phyloP scores from a whole-genome alignment of 2,113 vertebrate species.

The Brienomyrus longianalis region DNA sequence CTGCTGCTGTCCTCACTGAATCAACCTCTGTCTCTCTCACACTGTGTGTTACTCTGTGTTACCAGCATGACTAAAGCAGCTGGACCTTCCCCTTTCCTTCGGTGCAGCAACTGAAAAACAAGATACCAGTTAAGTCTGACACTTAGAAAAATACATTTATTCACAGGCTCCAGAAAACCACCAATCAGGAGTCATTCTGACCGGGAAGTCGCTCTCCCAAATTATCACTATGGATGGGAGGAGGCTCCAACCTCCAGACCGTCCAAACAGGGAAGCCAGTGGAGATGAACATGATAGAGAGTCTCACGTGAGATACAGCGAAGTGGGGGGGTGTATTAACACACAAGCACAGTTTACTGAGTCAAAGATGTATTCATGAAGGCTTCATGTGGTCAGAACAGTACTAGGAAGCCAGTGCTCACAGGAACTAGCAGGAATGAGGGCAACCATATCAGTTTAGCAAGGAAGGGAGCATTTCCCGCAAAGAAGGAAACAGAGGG shows the following conservation, averaged over 20 bases:
- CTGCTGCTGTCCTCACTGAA: background rate
- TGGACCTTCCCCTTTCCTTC: background rate
- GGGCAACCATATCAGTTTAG: background rate
- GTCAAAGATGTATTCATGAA: background rate
- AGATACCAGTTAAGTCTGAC: background rate
- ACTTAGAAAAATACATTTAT: constrained; percentile 38
- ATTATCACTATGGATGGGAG: background rate
- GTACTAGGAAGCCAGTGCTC: background rate
- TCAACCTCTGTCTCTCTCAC: background rate
- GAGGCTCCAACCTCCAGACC: background rate
- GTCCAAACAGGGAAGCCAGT: background rate
- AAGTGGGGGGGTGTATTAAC: background rate
- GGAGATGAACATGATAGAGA: background rate
- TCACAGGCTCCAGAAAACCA: constrained; percentile 7
- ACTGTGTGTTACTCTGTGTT: background rate
- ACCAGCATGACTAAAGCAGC: background rate
- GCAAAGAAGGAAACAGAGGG: background rate
- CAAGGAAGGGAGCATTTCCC: background rate
- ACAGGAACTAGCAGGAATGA: background rate
- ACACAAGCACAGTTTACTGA: background rate
- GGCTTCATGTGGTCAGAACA: background rate
- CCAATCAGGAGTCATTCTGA: constrained; percentile 4
- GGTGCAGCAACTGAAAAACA: background rate
- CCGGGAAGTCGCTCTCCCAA: background rate
- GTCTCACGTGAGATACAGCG: background rate